Evolutionary conservation across 2,797 vertebrate genomes (phyloP).

Genomic region (Spondyliosoma cantharus): DNA sequence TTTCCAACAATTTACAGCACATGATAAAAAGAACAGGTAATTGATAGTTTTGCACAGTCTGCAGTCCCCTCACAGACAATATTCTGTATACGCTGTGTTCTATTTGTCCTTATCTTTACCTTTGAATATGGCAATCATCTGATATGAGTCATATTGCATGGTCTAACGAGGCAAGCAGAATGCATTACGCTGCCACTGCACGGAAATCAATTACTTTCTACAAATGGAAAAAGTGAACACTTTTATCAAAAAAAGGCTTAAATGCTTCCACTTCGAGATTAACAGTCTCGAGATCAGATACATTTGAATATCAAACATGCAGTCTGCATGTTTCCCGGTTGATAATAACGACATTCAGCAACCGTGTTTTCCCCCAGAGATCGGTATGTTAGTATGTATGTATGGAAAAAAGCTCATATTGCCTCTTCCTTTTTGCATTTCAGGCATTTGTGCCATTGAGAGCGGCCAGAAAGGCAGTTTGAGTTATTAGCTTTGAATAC

Average conservation of each 20-base stretch:
- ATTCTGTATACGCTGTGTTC: background rate
- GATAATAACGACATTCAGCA: constrained; percentile 7
- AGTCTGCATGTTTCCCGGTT: constrained; percentile 1
- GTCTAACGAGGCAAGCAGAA: constrained; percentile 36
- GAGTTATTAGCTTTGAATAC: too few species aligned
- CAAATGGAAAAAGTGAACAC: constrained; percentile 31
- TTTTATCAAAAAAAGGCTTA: constrained; percentile 33
- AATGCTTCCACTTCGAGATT: constrained; percentile 28
- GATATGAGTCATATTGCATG: constrained; percentile 32
- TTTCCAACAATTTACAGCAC: background rate
- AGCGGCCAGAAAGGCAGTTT: too few species aligned
- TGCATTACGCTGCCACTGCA: constrained; percentile 16
- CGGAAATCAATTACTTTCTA: constrained; percentile 48
- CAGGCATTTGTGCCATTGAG: background rate
- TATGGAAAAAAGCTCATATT: constrained; percentile 17
- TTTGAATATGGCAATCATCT: constrained; percentile 19
- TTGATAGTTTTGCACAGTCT: background rate
- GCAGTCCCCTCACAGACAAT: background rate
- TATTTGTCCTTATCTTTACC: constrained; percentile 26
- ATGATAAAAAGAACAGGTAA: background rate
- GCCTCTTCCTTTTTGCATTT: constrained; percentile 3
- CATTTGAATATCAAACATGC: constrained; percentile 23
- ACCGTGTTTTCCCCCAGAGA: background rate
- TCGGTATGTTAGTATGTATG: background rate
- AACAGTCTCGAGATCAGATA: constrained; percentile 26